Conservation (phyloP, 2,888 invertebrate species). For the Nephrotoma guestfalica region DNA sequence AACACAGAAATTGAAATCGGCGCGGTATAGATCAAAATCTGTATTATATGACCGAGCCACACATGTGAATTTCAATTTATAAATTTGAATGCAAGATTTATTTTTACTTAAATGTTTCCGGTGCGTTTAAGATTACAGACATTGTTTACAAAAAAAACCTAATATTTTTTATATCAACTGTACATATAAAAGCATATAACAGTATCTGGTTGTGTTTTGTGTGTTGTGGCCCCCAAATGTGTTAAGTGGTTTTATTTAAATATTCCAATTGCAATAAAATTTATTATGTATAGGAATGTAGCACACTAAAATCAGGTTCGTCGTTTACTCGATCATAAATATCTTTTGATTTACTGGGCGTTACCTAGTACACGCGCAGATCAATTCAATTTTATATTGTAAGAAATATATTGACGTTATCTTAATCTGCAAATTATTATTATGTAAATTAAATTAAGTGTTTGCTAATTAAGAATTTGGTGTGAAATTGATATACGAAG, state of each 20-base stretch:
- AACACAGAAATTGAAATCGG: not conserved
- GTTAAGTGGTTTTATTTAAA: not conserved
- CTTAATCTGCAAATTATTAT: not conserved
- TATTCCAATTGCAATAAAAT: not conserved
- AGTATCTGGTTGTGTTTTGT: not conserved
- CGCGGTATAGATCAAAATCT: not conserved
- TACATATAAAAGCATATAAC: not conserved
- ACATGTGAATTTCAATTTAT: not conserved
- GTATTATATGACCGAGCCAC: not conserved
- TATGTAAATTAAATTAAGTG: not conserved
- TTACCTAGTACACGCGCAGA: not conserved
- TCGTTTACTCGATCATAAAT: not conserved
- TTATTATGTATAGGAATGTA: not conserved
- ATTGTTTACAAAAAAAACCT: not conserved
- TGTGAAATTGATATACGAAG: not conserved
- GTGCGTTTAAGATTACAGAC: not conserved
- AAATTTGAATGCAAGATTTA: not conserved
- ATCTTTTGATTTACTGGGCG: not conserved
- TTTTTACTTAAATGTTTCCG: not conserved
- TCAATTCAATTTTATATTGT: not conserved
- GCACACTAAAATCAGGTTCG: not conserved
- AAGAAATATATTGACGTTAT: not conserved
- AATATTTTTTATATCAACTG: not conserved
- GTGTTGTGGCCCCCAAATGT: not conserved
- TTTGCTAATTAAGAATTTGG: not conserved